Evolutionary conservation across 2,113 vertebrate species (phyloP).

Genomic region (Pelmatolapia mariae): DNA sequence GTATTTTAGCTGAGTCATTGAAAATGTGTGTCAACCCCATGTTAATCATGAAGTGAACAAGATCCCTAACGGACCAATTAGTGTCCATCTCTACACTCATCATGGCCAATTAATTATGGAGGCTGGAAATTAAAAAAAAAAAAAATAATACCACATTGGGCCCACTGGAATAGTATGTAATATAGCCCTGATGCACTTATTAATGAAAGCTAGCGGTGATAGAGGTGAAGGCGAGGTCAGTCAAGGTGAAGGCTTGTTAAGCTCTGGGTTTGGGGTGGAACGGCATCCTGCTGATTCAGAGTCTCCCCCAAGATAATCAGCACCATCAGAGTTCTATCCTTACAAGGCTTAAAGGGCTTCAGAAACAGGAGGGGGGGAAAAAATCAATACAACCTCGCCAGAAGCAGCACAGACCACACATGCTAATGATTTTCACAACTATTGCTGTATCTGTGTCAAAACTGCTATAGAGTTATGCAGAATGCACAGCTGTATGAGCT

Average conservation of each 20-base stretch:
- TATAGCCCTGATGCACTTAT: background rate
- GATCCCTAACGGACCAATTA: constrained; percentile 60
- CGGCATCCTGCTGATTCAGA: constrained; percentile 28
- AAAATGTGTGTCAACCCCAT: constrained; percentile 24
- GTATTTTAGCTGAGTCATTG: constrained; percentile 22
- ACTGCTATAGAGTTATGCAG: background rate
- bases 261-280: background rate
- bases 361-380: background rate
- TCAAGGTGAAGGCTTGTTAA: constrained; percentile 50
- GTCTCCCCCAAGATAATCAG: constrained; percentile 22
- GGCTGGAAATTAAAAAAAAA: constrained; percentile 32
- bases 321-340: background rate
- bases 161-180: background rate
- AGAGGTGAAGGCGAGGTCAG: constrained; percentile 34
- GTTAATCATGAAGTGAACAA: constrained; percentile 33
- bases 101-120: constrained; percentile 59
- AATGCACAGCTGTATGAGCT: background rate
- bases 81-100: constrained; percentile 42
- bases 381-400: constrained; percentile 5
- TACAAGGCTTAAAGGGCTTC: background rate
- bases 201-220: constrained; percentile 6
- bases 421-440: constrained; percentile 9
- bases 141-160: background rate
- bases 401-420: constrained; percentile 1
- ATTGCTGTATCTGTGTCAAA: background rate